Evolutionary conservation across 2,113 vertebrate genomes (phyloP).

Genomic region (Mobula hypostoma): DNA sequence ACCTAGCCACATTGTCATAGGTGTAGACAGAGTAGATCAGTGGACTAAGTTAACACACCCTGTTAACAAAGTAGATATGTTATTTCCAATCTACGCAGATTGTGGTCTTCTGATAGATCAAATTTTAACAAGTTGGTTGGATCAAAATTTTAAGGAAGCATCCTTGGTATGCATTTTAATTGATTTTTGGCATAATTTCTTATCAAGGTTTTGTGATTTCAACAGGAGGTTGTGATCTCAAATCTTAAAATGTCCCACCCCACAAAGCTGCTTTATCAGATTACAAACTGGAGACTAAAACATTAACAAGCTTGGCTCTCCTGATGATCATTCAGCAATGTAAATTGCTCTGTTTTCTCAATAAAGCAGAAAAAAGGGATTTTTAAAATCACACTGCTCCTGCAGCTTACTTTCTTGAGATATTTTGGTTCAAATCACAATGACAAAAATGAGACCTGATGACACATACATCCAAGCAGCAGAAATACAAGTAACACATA

Average conservation of each 20-base stretch:
- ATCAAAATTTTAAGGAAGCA: not conserved
- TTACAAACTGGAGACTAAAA: not conserved
- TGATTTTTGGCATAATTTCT: not conserved
- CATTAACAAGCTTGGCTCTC: not conserved
- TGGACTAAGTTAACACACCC: too few species aligned
- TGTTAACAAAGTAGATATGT: too few species aligned
- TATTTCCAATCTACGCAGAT: too few species aligned
- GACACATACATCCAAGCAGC: not conserved
- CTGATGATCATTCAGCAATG: not conserved
- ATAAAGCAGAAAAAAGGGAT: too few species aligned
- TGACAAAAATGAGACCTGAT: not conserved
- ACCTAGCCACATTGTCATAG: too few species aligned
- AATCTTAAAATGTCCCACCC: not conserved
- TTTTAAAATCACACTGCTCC: too few species aligned
- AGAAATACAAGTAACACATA: not conserved
- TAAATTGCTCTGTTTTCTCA: too few species aligned
- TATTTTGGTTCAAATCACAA: not conserved
- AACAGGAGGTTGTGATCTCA: not conserved
- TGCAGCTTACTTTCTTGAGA: not conserved
- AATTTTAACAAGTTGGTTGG: not conserved
- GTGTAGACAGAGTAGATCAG: too few species aligned
- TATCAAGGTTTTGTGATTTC: not conserved
- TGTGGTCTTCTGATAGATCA: too few species aligned
- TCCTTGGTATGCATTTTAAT: too few species aligned
- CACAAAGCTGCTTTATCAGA: not conserved